These are phyloP conservation scores for Dicrostonyx torquatus DNA, from an alignment of 2,797 vertebrate genomes.

Conservation along the genomic window DNA sequence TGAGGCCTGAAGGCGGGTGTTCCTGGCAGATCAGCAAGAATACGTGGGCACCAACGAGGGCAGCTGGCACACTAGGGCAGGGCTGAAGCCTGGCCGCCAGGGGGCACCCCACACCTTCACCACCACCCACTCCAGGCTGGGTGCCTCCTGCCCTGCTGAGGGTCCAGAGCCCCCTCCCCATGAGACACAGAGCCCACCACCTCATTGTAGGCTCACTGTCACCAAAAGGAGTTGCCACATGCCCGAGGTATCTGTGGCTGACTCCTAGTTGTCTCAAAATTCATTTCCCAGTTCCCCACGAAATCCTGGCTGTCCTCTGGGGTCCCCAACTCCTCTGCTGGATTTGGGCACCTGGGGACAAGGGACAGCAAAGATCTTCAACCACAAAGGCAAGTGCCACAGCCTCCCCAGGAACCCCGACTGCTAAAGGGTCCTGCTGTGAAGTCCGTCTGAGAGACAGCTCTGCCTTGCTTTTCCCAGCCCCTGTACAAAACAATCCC, in stretches of 20 bases:
- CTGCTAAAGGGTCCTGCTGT: background rate
- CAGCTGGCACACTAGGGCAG: background rate
- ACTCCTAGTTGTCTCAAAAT: background rate
- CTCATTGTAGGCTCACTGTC: background rate
- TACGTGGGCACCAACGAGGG: background rate
- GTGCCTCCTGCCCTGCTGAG: background rate
- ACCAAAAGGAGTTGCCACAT: background rate
- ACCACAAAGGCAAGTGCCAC: background rate
- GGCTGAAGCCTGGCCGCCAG: background rate
- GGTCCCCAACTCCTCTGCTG: background rate
- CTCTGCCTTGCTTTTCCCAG: background rate
- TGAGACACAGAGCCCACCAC: background rate
- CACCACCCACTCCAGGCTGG: background rate
- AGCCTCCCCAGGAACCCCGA: background rate
- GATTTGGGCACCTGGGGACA: background rate
- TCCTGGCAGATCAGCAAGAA: background rate
- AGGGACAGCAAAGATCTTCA: background rate
- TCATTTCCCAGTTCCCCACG: background rate
- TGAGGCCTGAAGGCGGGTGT: background rate
- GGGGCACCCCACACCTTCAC: background rate
- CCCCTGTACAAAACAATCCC: background rate
- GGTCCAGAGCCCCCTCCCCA: background rate
- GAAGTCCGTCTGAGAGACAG: rapidly evolving
- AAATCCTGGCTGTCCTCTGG: background rate
- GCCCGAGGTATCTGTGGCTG: background rate